Evolutionary conservation across 2,113 vertebrate species (phyloP).

Genomic region (Lonchura striata): DNA sequence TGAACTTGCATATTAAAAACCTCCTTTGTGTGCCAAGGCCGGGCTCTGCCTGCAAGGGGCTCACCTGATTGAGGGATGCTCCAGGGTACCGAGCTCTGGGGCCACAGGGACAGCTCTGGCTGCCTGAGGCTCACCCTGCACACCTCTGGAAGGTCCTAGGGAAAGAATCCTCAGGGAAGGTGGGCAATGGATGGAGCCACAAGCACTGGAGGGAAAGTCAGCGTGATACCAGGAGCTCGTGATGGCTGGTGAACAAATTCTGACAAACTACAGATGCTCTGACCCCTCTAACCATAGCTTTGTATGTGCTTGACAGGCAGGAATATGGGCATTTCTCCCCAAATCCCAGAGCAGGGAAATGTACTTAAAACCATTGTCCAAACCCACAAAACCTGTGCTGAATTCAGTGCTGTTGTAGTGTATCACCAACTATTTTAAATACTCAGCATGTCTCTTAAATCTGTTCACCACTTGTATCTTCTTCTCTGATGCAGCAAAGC

Average conservation of each 20-base stretch:
- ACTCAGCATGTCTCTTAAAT: background rate
- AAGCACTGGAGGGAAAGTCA: background rate
- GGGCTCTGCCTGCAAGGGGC: background rate
- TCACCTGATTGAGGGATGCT: background rate
- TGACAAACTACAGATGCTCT: background rate
- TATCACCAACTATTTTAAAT: background rate
- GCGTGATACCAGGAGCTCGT: background rate
- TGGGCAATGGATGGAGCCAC: background rate
- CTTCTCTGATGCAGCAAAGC: background rate
- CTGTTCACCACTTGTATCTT: background rate
- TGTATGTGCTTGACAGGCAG: background rate
- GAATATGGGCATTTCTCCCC: background rate
- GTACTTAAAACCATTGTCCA: background rate
- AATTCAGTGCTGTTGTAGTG: background rate
- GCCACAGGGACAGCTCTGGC: background rate
- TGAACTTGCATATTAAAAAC: conserved; percentile 23
- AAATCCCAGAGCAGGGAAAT: background rate
- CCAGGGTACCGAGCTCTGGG: background rate
- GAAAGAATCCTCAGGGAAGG: background rate
- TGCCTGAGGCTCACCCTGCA: background rate
- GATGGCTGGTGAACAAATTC: background rate
- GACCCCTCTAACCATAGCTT: background rate
- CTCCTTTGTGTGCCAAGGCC: background rate
- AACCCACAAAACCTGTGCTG: background rate
- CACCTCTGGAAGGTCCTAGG: background rate